These are phyloP conservation scores for Panonychus citri DNA, from an alignment of 1,140 invertebrate species.

Conservation along the genomic window DNA sequence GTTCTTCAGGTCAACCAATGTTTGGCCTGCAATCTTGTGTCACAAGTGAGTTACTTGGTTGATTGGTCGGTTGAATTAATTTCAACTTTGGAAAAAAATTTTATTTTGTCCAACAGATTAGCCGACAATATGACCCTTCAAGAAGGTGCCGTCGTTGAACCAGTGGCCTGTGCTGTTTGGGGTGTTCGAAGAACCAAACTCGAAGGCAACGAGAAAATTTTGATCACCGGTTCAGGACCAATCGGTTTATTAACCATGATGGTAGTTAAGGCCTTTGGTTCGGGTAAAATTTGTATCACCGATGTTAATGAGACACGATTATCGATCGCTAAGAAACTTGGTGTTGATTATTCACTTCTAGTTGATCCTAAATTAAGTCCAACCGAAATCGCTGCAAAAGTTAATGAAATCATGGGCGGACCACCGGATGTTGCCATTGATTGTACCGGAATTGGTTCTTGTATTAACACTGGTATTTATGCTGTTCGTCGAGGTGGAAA, in stretches of 20 bases:
- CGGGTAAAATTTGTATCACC: conserved; percentile 33
- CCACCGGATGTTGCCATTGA: conserved; percentile 47
- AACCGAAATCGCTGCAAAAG: conserved; percentile 28
- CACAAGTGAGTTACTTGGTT: conserved; percentile 13
- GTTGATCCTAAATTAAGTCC: conserved; percentile 27
- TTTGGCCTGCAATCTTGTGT: conserved; percentile 15
- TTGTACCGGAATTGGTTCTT: conserved; percentile 58
- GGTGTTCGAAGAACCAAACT: conserved; percentile 56
- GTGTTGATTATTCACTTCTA: conserved; percentile 45
- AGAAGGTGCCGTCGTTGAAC: conserved; percentile 79
- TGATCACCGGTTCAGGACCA: conserved; percentile 69
- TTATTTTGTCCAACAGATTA: conserved; percentile 22
- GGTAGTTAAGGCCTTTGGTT: conserved; percentile 63
- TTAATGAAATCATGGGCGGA: conserved; percentile 32
- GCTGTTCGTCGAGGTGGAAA: conserved; percentile 34
- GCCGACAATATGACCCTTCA: conserved; percentile 68
- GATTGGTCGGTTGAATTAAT: background rate
- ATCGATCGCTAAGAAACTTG: conserved; percentile 43
- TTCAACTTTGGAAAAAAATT: background rate
- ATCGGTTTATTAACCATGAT: conserved; percentile 67
- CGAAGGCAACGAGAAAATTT: conserved; percentile 43
- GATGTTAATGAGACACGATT: conserved; percentile 17
- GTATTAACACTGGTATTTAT: conserved; percentile 42
- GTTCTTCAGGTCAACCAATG: conserved; percentile 12
- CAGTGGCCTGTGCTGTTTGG: conserved; percentile 73